Evolutionary conservation across 2,797 vertebrate species (phyloP), one percentile per base, ranked within the genome.

Genomic region (Malurus splendens): DNA sequence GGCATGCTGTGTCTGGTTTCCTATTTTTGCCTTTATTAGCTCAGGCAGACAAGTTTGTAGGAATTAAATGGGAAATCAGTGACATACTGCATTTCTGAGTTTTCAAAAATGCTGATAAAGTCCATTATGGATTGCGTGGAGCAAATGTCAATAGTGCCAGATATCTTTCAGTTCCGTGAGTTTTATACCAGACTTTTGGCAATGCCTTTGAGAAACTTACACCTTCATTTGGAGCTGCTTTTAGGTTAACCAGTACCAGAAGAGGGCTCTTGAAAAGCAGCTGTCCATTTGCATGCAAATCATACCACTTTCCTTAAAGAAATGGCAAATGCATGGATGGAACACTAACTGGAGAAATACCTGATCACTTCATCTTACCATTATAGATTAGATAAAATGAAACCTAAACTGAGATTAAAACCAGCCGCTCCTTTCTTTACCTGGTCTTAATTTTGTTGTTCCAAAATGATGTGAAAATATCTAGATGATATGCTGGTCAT

Each of bases 401-500:
- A 91, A 48, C 6, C 19, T n/a, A 47, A 57, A 54, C 6, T 42
- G 33, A 41, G 7, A 4, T 45, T 62, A 61, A 79, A 44, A 87
- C 12, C 18, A 18, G 12, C 20, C 3, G 8, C 17, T 47, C 54
- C 17, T 51, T 52, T 39, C 38, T 65, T 82, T 18, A 27, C 7
- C 7, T 71, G 18, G 12, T 56, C n/a, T 54, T 73, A 17, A 72
- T 65, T 41, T n/a, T 64, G 2, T 48, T 81, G 9, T 27, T 90
- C 16, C 51, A 36, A 51, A 44, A 62, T 18, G 13, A 51, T 36
- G 15, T 48, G 30, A 54, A 56, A 67, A 78, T 50, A 33, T 9
- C 17, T 50, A 65, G 20, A 18, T 65, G 20, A 18, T 65, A 47
- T 0, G 1, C 4, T 45, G 9, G 14, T 5, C 4, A 1, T 7